These are phyloP conservation scores for Calonectris borealis DNA, from an alignment of 2,113 vertebrate species.

Conservation along the genomic window DNA sequence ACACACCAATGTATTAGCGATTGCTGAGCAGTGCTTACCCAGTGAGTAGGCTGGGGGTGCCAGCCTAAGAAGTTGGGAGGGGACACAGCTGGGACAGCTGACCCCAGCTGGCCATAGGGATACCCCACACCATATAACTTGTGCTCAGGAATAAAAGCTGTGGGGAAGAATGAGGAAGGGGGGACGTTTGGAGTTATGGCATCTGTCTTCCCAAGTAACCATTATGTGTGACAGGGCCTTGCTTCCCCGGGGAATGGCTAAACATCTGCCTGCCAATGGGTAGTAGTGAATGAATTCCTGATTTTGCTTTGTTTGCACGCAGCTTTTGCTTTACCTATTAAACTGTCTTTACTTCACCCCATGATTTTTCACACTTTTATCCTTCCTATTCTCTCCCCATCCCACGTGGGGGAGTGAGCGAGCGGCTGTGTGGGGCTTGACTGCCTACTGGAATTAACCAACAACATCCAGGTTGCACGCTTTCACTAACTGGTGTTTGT, in stretches of 20 bases:
- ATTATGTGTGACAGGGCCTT: not conserved
- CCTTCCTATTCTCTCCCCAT: not conserved
- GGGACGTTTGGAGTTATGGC: no score
- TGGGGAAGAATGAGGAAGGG: not conserved
- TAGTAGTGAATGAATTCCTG: not conserved
- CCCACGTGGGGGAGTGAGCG: not conserved
- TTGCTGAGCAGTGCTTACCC: not conserved
- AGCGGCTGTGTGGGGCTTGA: not conserved
- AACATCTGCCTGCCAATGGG: not conserved
- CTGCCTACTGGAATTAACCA: no score
- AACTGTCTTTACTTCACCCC: not conserved
- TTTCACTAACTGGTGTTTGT: not conserved
- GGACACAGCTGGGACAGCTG: not conserved
- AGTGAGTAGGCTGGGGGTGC: not conserved
- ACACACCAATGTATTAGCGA: not conserved
- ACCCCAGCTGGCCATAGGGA: not conserved
- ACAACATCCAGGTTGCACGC: rapidly evolving
- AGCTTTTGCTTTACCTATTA: not conserved
- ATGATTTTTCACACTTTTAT: not conserved
- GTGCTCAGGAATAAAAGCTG: not conserved
- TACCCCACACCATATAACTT: rapidly evolving
- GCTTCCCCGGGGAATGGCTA: not conserved
- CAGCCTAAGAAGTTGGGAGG: no score
- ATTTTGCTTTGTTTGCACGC: not conserved
- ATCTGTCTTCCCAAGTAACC: not conserved